phyloP scores from a whole-genome alignment of 2,113 vertebrate species.

The Marcusenius ussheri region DNA sequence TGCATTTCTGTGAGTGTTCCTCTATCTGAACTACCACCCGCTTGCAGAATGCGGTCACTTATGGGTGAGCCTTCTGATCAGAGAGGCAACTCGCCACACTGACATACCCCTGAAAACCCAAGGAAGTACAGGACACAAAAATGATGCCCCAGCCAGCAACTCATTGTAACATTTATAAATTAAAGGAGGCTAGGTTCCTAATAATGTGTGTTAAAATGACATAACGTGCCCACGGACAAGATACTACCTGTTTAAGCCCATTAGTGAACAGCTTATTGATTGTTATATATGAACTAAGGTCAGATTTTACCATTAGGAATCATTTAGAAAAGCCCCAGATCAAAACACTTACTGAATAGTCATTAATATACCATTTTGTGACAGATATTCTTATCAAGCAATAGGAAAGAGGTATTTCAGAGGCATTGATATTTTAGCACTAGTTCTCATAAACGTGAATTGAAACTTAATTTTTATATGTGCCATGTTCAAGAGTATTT shows the following conservation, averaged over 20 bases:
- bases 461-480: background rate
- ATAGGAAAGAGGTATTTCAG: background rate
- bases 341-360: background rate
- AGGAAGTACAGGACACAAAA: background rate
- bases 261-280: background rate
- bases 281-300: background rate
- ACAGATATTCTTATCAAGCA: background rate
- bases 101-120: background rate
- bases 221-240: background rate
- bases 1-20: constrained; percentile 51
- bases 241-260: background rate
- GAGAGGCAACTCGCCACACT: constrained; percentile 14
- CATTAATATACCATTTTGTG: background rate
- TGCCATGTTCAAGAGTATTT: background rate
- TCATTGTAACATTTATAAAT: background rate
- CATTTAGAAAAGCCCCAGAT: background rate
- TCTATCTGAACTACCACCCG: constrained; percentile 65
- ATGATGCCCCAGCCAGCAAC: background rate
- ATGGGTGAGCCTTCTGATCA: constrained; percentile 61
- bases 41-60: constrained; percentile 48
- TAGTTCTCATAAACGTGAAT: background rate
- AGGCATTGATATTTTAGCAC: background rate
- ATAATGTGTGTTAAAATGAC: background rate
- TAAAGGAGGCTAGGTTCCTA: background rate
- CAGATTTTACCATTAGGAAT: background rate